Evolutionary conservation across 2,113 vertebrate genomes (phyloP), one percentile per base, ranked within the genome.

Genomic region (Butastur rufipennis): DNA sequence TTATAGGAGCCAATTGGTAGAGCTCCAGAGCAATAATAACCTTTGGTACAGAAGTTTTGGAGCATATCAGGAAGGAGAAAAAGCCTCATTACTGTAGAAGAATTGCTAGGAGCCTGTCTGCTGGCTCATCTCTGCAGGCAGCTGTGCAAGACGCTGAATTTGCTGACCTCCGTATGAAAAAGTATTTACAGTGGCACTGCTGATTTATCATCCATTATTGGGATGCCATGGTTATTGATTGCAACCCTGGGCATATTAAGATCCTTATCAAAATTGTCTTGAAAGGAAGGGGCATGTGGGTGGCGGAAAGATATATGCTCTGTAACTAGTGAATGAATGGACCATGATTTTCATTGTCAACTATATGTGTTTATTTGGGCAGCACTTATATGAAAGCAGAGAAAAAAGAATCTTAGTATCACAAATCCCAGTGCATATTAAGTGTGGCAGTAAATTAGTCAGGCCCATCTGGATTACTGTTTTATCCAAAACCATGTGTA

Each of bases 1-100:
- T 94, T 85, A 79, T 21, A 48, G 89, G 36, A 93, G 43, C 73
- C 84, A 86, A 92, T 5, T 91, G 83, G 79, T 86, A 84, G 65
- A 71, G 86, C 78, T 94, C 70, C 93, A 94, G 86, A 85, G 81
- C 3, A 9, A 79, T 93, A 93, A 94, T 65, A 87, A 87, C 70
- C 87, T 91, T 85, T 93, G 87, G 61, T 96, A 67, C 65, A 91
- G 86, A 92, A 89, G 80, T 97, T 93, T 88, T 87, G 81, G 91
- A 96, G 56, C 86, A 20, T 74, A 88, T 59, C 59, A 59, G 65
- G 61, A 74, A 47, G 52, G 59, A 84, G 36, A 63, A 79, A 92
- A 96, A 75, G 68, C 65, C 40, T 96, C 87, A 81, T 94, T 94
- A 75, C 70, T 91, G 91, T 82, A 43, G 65, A 86, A 85, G 78